These are phyloP conservation scores for Cordilura impudica DNA, from an alignment of 2,888 invertebrate genomes.

Conservation along the genomic window DNA sequence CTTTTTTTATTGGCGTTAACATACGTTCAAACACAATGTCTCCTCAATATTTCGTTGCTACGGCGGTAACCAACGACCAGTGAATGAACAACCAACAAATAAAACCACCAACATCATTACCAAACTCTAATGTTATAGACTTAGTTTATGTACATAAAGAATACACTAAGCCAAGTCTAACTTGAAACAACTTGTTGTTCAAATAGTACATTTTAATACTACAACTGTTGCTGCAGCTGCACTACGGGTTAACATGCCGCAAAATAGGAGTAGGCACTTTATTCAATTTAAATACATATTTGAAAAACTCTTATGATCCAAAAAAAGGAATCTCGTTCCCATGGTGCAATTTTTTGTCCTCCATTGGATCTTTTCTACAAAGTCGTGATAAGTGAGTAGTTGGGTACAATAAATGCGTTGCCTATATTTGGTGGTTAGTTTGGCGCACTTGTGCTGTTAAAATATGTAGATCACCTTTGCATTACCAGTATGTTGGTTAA, in stretches of 20 bases:
- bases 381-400: slow-evolving; percentile 33
- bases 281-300: too few relatives aligned
- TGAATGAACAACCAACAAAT: not conserved
- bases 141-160: not conserved
- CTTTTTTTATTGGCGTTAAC: slow-evolving; percentile 65
- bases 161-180: not conserved
- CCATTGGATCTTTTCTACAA: too few relatives aligned
- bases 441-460: slow-evolving; percentile 62
- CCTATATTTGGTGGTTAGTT: slow-evolving; percentile 57
- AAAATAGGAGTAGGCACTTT: too few relatives aligned
- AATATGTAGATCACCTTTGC: slow-evolving; percentile 58
- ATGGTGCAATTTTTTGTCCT: not conserved
- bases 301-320: too few relatives aligned
- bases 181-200: not conserved
- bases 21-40: slow-evolving; percentile 52
- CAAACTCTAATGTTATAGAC: not conserved
- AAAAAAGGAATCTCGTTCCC: too few relatives aligned
- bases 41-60: not conserved
- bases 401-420: slow-evolving; percentile 58
- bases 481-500: not conserved
- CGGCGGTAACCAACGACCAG: not conserved
- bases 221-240: not conserved
- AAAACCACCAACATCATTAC: not conserved
- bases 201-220: not conserved
- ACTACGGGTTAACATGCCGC: not conserved